phyloP scores from a whole-genome alignment of 2,113 vertebrate species.

The Ceratotherium simum region DNA sequence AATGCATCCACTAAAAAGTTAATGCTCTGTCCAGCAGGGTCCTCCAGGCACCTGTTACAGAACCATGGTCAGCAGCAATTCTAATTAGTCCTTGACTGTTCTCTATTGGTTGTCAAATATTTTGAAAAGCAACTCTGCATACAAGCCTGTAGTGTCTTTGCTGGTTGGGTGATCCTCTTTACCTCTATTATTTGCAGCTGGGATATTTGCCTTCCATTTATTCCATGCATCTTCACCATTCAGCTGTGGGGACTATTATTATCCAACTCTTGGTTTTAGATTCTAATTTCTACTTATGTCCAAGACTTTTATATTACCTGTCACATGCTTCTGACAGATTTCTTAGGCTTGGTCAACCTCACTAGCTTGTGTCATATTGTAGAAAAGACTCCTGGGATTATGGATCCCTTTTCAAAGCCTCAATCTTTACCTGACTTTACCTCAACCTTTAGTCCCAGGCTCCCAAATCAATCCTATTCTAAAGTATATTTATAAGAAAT shows the following conservation, averaged over 20 bases:
- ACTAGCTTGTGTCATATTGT: background rate
- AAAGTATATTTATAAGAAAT: constrained; percentile 13
- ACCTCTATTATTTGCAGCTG: background rate
- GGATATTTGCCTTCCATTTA: background rate
- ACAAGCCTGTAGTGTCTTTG: background rate
- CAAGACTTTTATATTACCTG: background rate
- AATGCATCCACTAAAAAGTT: background rate
- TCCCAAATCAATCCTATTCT: background rate
- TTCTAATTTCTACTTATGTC: background rate
- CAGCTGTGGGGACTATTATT: background rate
- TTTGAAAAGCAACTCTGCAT: background rate
- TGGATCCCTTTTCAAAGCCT: background rate
- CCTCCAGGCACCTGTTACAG: background rate
- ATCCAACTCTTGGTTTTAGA: constrained; percentile 17
- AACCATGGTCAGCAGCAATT: background rate
- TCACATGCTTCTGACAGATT: background rate
- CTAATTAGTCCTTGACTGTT: background rate
- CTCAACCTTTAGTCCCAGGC: background rate
- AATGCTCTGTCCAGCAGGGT: background rate
- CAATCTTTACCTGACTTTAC: background rate
- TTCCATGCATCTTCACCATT: background rate
- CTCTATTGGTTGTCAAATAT: background rate
- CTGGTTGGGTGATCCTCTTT: background rate
- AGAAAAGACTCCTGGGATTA: background rate
- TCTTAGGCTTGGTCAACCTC: background rate